phyloP scores from a whole-genome alignment of 2,797 vertebrate genomes.

The Aldrovandia affinis region DNA sequence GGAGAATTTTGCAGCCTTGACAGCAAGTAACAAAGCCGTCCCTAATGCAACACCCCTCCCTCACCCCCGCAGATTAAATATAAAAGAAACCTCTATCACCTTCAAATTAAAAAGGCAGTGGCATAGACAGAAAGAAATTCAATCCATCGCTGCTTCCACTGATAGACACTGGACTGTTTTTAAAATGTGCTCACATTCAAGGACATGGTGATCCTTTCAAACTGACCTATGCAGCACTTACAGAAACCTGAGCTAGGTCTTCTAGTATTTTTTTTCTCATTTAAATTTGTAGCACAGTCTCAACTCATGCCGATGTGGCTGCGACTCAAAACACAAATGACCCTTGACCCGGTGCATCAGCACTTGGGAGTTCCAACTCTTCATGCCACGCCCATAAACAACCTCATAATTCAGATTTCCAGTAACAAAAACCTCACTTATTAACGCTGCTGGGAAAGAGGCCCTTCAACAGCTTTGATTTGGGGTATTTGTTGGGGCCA shows the following conservation, averaged over 20 bases:
- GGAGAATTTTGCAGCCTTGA: conserved; percentile 10
- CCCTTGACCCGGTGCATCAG: conserved; percentile 43
- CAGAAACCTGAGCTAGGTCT: conserved; percentile 23
- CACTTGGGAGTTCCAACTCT: conserved; percentile 50
- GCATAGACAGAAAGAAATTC: not conserved
- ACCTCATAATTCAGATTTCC: conserved; percentile 63
- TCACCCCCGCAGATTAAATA: not conserved
- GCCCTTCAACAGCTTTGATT: conserved; percentile 45
- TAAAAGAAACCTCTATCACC: not conserved
- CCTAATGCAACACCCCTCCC: not conserved
- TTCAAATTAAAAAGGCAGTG: not conserved
- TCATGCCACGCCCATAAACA: conserved; percentile 59
- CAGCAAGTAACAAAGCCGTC: conserved; percentile 7
- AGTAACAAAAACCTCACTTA: conserved; percentile 46
- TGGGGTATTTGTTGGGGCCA: not conserved
- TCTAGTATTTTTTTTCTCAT: not conserved
- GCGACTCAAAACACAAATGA: conserved; percentile 29
- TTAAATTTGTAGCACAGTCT: conserved; percentile 17
- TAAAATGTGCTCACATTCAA: not conserved
- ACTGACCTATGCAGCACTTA: conserved; percentile 28
- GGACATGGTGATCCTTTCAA: conserved; percentile 3
- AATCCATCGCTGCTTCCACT: conserved; percentile 8
- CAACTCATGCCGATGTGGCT: conserved; percentile 25
- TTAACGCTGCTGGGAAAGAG: conserved; percentile 61
- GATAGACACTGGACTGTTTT: not conserved